Evolutionary conservation across 2,113 vertebrate genomes (phyloP), one percentile per base, ranked within the genome.

Genomic region (Ctenodactylus gundi): DNA sequence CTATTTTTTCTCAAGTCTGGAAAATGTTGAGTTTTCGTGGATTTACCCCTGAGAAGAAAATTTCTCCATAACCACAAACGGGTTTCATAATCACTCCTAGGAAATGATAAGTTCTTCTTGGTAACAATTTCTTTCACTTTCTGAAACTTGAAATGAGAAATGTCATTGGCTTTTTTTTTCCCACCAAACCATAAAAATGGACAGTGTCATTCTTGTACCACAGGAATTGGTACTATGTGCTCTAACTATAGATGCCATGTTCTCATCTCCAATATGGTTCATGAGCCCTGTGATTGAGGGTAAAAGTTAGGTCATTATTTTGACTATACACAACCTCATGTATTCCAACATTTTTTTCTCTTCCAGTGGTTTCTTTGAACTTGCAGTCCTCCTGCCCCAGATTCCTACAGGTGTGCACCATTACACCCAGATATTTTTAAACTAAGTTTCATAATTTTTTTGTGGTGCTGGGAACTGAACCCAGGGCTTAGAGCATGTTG

Each of bases 21-120:
- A 91, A 97, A 97, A 85, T 91, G 91, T 92, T 81, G 53, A 94
- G 55, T 95, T 91, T 96, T 88, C 60, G 85, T 93, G 23, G 94
- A 95, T 94, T 97, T 95, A 96, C 82, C 85, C 72, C 7, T 85
- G 70, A 95, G 88, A 85, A 95, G 76, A 91, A 95, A 96, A 96
- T 81, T 80, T 91, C 83, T 94, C 85, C 72, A 44, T 85, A 89
- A 87, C 95, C 96, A 96, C 96, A 96, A 83, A 95, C 83, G 90
- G 85, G 49, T 97, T 97, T 97, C 97, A 96, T 95, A 97, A 97
- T 94, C 93, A 90, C 89, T 85, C 80, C 91, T 88, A 96, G 94
- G 95, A 97, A 95, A 97, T 96, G 96, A 95, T 93, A 93, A 95
- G 67, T 68, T 96, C 95, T 95, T 93, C 93, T 96, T 41, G 51